These are phyloP conservation scores for Vidua macroura DNA, from an alignment of 2,113 vertebrate genomes.

Conservation along the genomic window DNA sequence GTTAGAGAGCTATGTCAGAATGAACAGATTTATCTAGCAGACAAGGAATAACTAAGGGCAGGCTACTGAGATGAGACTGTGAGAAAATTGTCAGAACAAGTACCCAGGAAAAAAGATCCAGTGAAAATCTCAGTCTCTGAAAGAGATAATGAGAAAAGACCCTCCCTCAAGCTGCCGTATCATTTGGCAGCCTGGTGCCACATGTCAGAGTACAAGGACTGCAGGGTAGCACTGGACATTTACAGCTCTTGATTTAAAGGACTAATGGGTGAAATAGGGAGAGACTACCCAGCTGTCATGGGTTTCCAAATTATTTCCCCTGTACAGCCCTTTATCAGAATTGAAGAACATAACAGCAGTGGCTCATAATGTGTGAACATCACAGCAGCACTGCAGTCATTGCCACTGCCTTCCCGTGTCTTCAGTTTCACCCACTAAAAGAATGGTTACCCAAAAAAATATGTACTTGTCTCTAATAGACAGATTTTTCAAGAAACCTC, in stretches of 20 bases:
- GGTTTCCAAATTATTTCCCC: not conserved
- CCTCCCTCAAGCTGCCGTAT: not conserved
- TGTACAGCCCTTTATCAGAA: not conserved
- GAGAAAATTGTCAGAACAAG: conserved; percentile 37
- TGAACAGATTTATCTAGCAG: not conserved
- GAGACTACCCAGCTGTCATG: not conserved
- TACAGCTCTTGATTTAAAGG: not conserved
- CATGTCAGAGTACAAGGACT: not conserved
- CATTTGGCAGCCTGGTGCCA: not conserved
- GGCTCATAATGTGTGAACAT: not conserved
- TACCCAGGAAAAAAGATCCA: conserved; percentile 71
- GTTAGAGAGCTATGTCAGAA: conserved; percentile 64
- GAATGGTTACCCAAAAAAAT: not conserved
- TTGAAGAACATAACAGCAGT: not conserved
- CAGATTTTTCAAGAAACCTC: not conserved
- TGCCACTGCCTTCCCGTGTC: not conserved
- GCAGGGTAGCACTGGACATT: not conserved
- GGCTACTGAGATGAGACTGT: not conserved
- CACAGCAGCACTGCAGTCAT: not conserved
- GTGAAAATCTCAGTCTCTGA: conserved; percentile 68
- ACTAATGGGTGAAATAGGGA: not conserved
- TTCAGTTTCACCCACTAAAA: not conserved
- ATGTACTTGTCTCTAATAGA: not conserved
- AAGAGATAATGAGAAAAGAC: conserved; percentile 47
- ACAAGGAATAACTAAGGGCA: not conserved